Conservation (phyloP, 1,140 invertebrate species). For the Amphibalanus amphitrite region DNA sequence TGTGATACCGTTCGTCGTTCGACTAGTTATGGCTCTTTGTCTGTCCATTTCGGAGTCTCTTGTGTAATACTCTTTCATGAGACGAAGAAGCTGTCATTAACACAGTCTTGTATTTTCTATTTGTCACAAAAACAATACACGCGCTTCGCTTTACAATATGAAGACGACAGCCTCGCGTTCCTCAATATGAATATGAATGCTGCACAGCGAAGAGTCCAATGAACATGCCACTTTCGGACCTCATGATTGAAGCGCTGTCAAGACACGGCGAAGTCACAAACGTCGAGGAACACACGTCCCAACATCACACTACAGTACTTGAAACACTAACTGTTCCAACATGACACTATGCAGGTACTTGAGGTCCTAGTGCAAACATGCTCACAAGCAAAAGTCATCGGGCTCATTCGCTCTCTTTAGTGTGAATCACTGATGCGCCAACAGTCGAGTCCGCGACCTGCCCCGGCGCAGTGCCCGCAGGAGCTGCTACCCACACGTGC, state of each 20-base stretch:
- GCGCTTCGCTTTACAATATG: neutral
- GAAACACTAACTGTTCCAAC: neutral
- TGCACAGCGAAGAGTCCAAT: neutral
- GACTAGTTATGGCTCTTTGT: too few species aligned
- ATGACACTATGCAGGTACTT: slow-evolving; percentile 1
- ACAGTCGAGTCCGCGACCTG: neutral
- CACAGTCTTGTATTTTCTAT: neutral
- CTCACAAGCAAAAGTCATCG: too few species aligned
- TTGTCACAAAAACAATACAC: neutral
- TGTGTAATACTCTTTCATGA: too few species aligned
- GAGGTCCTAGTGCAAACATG: neutral
- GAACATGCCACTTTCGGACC: neutral
- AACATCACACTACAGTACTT: neutral
- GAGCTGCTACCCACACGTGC: too few species aligned
- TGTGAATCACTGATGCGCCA: neutral
- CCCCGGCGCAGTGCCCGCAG: too few species aligned
- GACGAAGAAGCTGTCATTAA: neutral
- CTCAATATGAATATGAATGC: neutral
- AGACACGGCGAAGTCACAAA: neutral
- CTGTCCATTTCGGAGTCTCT: too few species aligned
- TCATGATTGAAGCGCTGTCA: neutral
- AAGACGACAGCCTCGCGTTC: neutral
- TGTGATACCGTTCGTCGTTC: too few species aligned
- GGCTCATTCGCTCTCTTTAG: too few species aligned
- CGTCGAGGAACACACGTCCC: neutral